Evolutionary conservation across 2,797 vertebrate species (phyloP), one percentile per base, ranked within the genome.

Genomic region (Ibycter americanus): DNA sequence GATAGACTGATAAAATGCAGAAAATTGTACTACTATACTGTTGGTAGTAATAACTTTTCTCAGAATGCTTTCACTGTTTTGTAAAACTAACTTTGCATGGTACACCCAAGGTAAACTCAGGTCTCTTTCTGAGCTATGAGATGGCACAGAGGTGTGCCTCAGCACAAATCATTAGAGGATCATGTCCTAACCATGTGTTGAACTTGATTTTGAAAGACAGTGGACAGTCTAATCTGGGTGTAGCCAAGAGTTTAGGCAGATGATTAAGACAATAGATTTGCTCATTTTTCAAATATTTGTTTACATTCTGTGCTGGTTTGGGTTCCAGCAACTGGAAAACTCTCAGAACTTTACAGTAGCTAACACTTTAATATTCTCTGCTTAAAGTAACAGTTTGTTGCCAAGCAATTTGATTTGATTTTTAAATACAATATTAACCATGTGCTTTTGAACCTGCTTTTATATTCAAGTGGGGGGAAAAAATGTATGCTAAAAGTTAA

Each of bases 81-180:
- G 3, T 62, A 21, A 31, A 59, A n/a, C 2, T 80, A 31, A 58
- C 10, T 62, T 76, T 15, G 1, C 0, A 0, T 62, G 4, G 22
- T 79, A 29, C 8, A 34, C 20, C 8, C 17, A 58, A 8, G 6
- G 44, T 26, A 80, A 77, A 46, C 15, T 32, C 0, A 12, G 6
- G 8, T 61, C 9, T 78, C 51, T 34, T 87, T 85, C 29, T 58
- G 32, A 66, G 18, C 21, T 38, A 19, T 54, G 34, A 68, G 51
- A 73, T 71, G 42, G 16, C 14, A 36, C 9, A 73, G 17, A 89
- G 14, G 1, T 46, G 7, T 52, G 15, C 20, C 25, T 85, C 21
- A 44, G 7, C 31, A 36, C 6, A 38, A 6, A 4, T 65, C 11
- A 8, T 38, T 58, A 66, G 26, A 74, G 15, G 29, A 20, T 71